Base-by-base conservation (phyloP, 2,797 vertebrate species). In the Gallirallus australis region DNA sequence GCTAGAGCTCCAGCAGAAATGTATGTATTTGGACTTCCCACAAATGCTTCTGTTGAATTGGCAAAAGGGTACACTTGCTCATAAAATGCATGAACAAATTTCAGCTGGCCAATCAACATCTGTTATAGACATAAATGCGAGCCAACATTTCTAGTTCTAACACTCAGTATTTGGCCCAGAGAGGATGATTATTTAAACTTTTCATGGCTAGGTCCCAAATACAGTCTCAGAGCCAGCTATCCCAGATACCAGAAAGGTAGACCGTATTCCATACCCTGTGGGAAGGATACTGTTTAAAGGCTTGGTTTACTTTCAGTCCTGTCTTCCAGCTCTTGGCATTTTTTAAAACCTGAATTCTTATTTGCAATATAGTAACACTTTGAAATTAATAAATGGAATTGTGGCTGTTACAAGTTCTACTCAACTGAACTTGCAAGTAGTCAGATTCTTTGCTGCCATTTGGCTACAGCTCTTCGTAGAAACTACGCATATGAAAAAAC, bases 41-140 rank as follows among this genome's bases (percentile, higher is more conserved):
- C 88, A 94, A 95, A 94, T 52, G 80, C 88, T 96, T 94, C 90
- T 92, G 81, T 92, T 90, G 71, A 95, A 92, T 71, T 96, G 94
- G 88, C 88, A 71, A 75, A 95, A 90, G 45, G 30, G 27, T 70
- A 59, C 56, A 77, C 63, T 93, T 72, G 53, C n/a, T 92, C 20
- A 13, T 90, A 96, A 91, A 96, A 80, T 39, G 40, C 82, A 96
- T 80, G 85, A 94, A 90, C 77, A 90, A 93, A 95, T 96, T 96
- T 94, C 80, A 73, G 31, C 93, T 93, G 75, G 65, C 91, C 90
- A 92, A 93, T 94, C 95, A 94, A 86, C 91, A 84, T 96, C 90
- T 94, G 82, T 47, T 94, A 68, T 3, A 79, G 64, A 82, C 63
- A 92, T 39, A 90, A 82, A 94, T 68, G 30, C 54, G 80, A 93